Conservation (phyloP, 37 sponge, comb jelly and placozoan species). For the Diacarnus erythraeanus region DNA sequence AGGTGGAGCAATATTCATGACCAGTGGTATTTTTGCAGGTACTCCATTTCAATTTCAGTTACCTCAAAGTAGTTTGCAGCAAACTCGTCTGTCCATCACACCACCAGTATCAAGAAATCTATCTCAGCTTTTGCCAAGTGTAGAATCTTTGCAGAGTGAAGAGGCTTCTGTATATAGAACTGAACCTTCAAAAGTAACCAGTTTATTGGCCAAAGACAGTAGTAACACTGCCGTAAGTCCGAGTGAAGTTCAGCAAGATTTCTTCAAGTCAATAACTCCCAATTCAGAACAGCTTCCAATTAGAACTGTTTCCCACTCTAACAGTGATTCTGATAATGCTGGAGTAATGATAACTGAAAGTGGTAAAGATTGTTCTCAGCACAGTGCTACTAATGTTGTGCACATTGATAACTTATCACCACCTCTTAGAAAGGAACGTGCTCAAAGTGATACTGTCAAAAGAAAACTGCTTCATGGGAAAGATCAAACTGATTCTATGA, state of each 20-base stretch:
- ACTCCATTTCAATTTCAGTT: conserved; percentile 26
- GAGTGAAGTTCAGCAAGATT: not conserved
- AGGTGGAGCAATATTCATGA: no score
- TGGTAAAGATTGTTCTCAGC: no score
- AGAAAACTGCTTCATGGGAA: not conserved
- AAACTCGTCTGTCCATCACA: not conserved
- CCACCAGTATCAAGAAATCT: conserved; percentile 1
- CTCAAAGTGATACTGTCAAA: not conserved
- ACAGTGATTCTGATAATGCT: no score
- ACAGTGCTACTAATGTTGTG: no score
- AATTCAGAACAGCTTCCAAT: not conserved
- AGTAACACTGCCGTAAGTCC: not conserved
- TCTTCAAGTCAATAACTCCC: conserved; percentile 15
- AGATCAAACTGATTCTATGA: not conserved
- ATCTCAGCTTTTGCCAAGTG: not conserved
- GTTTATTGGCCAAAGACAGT: not conserved
- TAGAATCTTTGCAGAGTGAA: no score
- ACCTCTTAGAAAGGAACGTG: not conserved
- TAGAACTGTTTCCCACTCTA: no score
- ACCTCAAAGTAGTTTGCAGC: conserved; percentile 4
- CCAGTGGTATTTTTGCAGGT: conserved; percentile 6
- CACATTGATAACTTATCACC: not conserved
- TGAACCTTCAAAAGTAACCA: not conserved
- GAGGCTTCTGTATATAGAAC: not conserved
- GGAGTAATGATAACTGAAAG: no score